Evolutionary conservation across 1,140 invertebrate genomes (phyloP).

Genomic region (Drosophila dunni): DNA sequence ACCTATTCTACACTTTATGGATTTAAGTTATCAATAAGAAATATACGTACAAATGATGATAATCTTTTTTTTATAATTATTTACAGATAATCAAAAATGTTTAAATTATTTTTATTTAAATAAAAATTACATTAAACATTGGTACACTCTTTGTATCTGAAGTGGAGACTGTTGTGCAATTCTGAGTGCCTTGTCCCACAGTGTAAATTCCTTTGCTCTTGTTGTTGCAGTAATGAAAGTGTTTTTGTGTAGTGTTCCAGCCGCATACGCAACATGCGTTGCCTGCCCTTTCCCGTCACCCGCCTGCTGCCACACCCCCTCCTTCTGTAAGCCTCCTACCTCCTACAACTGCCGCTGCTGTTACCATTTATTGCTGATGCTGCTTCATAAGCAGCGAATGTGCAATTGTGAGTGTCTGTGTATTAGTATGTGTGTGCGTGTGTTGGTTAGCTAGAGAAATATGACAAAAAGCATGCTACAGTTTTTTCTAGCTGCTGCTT

Average conservation of each 20-base stretch:
- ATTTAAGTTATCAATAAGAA: too few relatives aligned
- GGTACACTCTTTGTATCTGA: too few relatives aligned
- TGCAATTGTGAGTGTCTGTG: conserved; percentile 24
- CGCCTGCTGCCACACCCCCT: not conserved
- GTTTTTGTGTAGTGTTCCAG: conserved; percentile 74
- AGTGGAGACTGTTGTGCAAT: too few relatives aligned
- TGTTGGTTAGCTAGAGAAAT: conserved; percentile 62
- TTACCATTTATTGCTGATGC: conserved; percentile 31
- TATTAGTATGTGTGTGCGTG: conserved; percentile 17
- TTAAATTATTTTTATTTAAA: too few relatives aligned
- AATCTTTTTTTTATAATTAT: too few relatives aligned
- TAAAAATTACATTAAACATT: too few relatives aligned
- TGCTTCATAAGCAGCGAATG: conserved; percentile 28
- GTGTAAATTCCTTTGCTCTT: conserved; percentile 44
- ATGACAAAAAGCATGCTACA: conserved; percentile 79
- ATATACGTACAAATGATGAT: too few relatives aligned
- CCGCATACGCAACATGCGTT: conserved; percentile 77
- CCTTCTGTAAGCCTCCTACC: conserved; percentile 16
- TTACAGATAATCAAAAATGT: too few relatives aligned
- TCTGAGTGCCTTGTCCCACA: conserved; percentile 32
- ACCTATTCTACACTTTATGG: too few relatives aligned
- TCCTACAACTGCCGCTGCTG: conserved; percentile 2
- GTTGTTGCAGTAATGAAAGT: conserved; percentile 74
- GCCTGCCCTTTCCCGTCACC: conserved; percentile 17
- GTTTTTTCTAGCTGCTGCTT: conserved; percentile 58